phyloP scores from a whole-genome alignment of 2,797 vertebrate genomes.

The Sciurus carolinensis region DNA sequence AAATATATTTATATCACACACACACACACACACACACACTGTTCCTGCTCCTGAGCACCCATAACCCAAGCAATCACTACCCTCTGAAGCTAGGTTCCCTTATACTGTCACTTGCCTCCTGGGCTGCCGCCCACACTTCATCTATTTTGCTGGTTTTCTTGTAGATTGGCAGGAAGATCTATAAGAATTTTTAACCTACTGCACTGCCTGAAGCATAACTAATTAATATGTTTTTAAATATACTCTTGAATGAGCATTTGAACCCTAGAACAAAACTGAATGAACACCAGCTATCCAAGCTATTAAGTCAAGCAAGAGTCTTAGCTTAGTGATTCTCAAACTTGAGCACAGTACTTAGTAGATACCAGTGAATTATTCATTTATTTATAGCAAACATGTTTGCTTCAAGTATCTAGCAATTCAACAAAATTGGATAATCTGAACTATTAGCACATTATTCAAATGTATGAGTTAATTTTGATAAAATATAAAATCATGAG shows the following conservation, averaged over 20 bases:
- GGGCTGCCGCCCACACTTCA: neutral
- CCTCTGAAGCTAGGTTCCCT: too few relatives aligned
- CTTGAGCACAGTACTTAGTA: neutral
- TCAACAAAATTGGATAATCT: neutral
- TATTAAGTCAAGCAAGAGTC: neutral
- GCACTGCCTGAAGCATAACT: conserved; percentile 3
- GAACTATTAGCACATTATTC: neutral
- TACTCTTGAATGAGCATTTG: neutral
- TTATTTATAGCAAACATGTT: conserved; percentile 26
- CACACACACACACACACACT: too few relatives aligned
- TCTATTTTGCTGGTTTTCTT: neutral
- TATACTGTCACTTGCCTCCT: neutral
- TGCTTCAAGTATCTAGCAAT: neutral
- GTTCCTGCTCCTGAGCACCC: neutral
- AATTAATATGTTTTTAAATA: neutral
- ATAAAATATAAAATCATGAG: conserved; percentile 45
- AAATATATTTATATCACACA: neutral
- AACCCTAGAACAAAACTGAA: neutral
- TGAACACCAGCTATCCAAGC: neutral
- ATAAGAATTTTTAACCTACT: neutral
- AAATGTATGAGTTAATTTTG: conserved; percentile 21
- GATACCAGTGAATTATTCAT: neutral
- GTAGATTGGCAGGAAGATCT: neutral
- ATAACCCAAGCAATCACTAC: neutral
- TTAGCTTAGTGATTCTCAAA: neutral